Evolutionary conservation across 2,797 vertebrate genomes (phyloP).

Genomic region (Eurystomus glaucurus): DNA sequence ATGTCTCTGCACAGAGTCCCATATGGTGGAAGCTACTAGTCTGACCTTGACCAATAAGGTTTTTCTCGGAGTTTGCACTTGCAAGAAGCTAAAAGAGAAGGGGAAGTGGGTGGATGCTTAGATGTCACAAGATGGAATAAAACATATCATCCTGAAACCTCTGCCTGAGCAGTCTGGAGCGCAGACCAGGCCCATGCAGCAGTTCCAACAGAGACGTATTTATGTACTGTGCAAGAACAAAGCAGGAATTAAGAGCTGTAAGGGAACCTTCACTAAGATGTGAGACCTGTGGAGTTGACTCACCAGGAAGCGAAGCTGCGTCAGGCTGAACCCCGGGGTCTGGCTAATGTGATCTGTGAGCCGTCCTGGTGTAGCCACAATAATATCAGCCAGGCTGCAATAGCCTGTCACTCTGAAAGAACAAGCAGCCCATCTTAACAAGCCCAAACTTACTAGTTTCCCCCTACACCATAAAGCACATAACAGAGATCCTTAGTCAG

Average conservation of each 20-base stretch:
- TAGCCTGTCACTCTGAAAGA: conserved; percentile 74
- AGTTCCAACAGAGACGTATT: not conserved
- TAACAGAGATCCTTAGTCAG: not conserved
- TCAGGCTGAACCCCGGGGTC: conserved; percentile 88
- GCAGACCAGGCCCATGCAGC: not conserved
- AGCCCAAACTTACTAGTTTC: not conserved
- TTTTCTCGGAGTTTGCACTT: not conserved
- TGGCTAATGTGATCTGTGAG: conserved; percentile 95
- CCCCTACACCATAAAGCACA: not conserved
- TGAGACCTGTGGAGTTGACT: not conserved
- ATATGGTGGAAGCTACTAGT: not conserved
- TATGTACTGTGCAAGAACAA: not conserved
- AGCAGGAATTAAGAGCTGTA: not conserved
- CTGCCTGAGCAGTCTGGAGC: not conserved
- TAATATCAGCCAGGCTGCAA: conserved; percentile 91
- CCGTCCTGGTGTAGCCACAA: conserved; percentile 94
- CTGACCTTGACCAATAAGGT: not conserved
- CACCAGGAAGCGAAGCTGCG: conserved; percentile 93
- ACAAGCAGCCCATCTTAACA: not conserved
- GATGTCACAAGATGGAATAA: not conserved
- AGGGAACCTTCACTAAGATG: not conserved
- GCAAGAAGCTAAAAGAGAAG: not conserved
- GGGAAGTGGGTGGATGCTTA: not conserved
- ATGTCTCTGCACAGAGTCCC: not conserved
- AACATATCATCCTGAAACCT: not conserved